Evolutionary conservation across 2,113 vertebrate species (phyloP).

Genomic region (Myrmecophaga tridactyla): DNA sequence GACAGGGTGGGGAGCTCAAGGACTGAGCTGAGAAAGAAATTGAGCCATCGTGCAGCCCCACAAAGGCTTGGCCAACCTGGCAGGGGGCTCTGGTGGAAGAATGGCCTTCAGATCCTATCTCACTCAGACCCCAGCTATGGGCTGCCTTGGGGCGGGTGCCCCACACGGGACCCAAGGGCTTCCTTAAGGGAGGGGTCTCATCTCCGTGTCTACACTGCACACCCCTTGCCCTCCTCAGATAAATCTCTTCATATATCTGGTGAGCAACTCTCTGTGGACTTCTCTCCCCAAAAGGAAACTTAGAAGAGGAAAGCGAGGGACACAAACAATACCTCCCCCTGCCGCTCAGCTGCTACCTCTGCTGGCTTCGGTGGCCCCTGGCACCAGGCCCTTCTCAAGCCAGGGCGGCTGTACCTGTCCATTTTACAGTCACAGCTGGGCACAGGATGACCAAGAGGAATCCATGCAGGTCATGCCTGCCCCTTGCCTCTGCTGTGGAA

Average conservation of each 20-base stretch:
- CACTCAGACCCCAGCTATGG: neutral
- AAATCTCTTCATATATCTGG: neutral
- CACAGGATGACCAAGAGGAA: neutral
- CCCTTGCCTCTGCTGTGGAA: neutral
- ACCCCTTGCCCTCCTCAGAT: neutral
- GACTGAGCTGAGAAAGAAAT: too few species aligned
- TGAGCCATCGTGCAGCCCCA: too few species aligned
- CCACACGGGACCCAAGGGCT: neutral
- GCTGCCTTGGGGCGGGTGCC: neutral
- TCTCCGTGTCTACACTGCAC: too few species aligned
- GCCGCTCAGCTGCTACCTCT: neutral
- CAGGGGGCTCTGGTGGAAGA: neutral
- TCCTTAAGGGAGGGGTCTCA: neutral
- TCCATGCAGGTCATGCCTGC: neutral
- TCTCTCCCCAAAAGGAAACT: neutral
- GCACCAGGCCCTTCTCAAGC: neutral
- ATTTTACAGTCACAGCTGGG: neutral
- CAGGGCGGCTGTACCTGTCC: neutral
- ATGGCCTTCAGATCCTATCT: neutral
- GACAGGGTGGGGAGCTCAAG: neutral
- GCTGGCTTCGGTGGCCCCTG: neutral
- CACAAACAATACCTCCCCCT: neutral
- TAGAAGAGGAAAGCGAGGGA: neutral
- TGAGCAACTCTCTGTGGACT: neutral
- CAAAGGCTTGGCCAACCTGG: too few species aligned